Conservation (phyloP, 2,888 invertebrate species). For the Tortricodes alternella region DNA sequence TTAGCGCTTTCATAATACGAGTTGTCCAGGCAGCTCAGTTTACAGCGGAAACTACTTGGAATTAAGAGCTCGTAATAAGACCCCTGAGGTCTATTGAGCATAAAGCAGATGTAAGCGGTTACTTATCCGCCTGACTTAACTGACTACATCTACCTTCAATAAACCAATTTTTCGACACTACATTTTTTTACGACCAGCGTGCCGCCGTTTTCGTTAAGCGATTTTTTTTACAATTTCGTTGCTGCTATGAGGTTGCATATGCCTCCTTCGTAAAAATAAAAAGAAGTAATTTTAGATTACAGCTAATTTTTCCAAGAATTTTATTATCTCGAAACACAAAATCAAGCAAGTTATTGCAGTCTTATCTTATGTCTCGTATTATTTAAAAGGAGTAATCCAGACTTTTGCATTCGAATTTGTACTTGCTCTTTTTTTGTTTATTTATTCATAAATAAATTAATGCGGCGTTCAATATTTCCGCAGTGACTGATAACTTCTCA, state of each 20-base stretch:
- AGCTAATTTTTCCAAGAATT: neutral
- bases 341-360: neutral
- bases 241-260: too few relatives aligned
- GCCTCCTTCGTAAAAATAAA: too few relatives aligned
- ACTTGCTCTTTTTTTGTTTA: constrained; percentile 70
- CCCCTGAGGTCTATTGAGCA: constrained; percentile 1
- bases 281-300: too few relatives aligned
- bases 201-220: neutral
- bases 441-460: constrained; percentile 75
- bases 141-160: constrained; percentile 25
- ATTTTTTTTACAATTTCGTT: neutral
- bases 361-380: neutral
- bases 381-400: constrained; percentile 37
- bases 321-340: neutral
- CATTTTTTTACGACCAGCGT: neutral
- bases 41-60: too few relatives aligned
- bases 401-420: constrained; percentile 55
- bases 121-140: too few relatives aligned
- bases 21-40: too few relatives aligned
- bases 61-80: too few relatives aligned
- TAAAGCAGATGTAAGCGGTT: constrained; percentile 28
- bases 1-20: too few relatives aligned
- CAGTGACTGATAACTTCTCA: constrained; percentile 75
- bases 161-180: neutral
- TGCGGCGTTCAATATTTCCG: constrained; percentile 72